These are phyloP conservation scores for Ridgeia piscesae DNA, from an alignment of 1,140 invertebrate genomes.

Conservation along the genomic window DNA sequence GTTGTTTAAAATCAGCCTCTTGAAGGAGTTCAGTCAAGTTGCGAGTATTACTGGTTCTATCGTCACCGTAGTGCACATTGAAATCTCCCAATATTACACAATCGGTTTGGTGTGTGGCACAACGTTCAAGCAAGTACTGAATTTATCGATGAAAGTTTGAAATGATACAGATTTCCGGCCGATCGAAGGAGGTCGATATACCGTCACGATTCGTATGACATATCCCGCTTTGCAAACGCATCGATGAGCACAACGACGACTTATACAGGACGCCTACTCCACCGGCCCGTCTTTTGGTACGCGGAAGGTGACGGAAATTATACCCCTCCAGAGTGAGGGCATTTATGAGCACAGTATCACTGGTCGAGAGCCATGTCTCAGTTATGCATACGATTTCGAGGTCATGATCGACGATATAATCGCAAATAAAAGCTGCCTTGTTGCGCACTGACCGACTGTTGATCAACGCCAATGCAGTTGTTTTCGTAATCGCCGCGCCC, in stretches of 20 bases:
- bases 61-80: background rate
- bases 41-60: background rate
- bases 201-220: background rate
- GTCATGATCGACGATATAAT: background rate
- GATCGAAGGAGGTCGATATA: background rate
- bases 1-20: background rate
- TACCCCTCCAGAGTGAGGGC: background rate
- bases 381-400: background rate
- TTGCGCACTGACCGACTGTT: background rate
- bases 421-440: background rate
- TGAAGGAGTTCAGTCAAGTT: background rate
- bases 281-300: background rate
- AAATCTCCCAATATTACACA: background rate
- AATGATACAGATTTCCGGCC: background rate
- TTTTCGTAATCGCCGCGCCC: no score
- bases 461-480: no score
- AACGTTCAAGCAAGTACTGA: background rate
- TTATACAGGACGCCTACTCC: background rate
- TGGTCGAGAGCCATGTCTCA: background rate
- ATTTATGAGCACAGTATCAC: background rate
- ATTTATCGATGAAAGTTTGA: background rate
- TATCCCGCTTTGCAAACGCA: background rate
- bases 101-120: background rate
- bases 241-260: background rate
- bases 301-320: background rate